A percentile compares a stretch with the other conserved stretches of the same genome.
Evolutionary conservation across 2,113 vertebrate genomes (phyloP).

Genomic region (Centrocercus urophasianus): DNA sequence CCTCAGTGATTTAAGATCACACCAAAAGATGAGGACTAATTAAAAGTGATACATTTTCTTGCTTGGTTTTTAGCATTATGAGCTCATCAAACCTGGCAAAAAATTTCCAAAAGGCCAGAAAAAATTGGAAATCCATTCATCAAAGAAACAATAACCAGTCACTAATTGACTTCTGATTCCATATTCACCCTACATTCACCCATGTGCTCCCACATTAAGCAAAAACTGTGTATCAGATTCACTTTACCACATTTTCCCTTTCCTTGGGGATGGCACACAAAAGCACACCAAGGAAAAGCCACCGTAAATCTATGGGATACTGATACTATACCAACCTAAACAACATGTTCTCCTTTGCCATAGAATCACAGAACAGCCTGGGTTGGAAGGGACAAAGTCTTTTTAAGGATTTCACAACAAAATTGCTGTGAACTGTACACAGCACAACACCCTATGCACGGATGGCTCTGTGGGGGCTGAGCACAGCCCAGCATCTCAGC

Average conservation of each 20-base stretch:
- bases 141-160: conserved; percentile 69
- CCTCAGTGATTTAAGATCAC: neutral
- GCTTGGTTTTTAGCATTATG: conserved; percentile 32
- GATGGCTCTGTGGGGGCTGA: neutral
- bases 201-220: conserved; percentile 16
- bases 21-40: conserved; percentile 13
- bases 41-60: neutral
- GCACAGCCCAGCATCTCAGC: neutral
- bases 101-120: conserved; percentile 46
- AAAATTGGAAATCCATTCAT: conserved; percentile 65
- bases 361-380: too few relatives aligned
- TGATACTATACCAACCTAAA: neutral
- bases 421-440: rapidly evolving
- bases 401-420: neutral
- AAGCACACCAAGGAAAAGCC: neutral
- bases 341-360: neutral
- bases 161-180: conserved; percentile 74
- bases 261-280: neutral
- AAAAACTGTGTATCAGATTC: neutral
- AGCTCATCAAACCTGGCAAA: conserved; percentile 47
- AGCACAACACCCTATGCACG: neutral
- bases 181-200: conserved; percentile 38
- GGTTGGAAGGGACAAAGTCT: neutral
- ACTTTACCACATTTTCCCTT: neutral
- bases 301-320: neutral